Conservation (phyloP, 2,113 vertebrate genomes). For the Agelaius phoeniceus region DNA sequence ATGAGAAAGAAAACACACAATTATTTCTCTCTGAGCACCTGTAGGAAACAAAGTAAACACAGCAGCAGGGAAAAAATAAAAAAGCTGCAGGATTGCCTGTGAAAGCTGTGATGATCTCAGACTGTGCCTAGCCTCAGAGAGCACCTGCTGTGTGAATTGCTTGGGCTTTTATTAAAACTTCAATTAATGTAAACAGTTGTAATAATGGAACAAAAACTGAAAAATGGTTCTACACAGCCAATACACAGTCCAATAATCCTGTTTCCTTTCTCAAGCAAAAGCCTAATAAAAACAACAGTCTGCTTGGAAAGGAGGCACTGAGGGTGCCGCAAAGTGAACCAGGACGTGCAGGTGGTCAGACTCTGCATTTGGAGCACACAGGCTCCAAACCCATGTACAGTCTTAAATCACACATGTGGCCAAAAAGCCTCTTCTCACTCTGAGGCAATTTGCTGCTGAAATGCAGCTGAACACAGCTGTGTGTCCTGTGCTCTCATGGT, state of each 20-base stretch:
- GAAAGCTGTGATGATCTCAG: background rate
- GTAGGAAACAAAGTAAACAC: slow-evolving; percentile 2
- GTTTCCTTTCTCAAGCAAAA: background rate
- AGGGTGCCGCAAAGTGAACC: accelerated
- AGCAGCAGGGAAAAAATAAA: background rate
- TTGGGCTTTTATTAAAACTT: slow-evolving; percentile 38
- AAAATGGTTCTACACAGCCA: background rate
- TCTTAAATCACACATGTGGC: background rate
- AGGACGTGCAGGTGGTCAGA: accelerated
- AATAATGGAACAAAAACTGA: slow-evolving; percentile 11
- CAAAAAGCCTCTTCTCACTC: background rate
- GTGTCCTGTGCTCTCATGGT: accelerated
- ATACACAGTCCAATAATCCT: background rate
- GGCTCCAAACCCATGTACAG: background rate
- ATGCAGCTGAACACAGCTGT: background rate
- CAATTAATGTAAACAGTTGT: background rate
- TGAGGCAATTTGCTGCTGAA: background rate
- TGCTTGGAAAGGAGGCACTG: background rate
- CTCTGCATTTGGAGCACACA: background rate
- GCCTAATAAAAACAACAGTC: background rate
- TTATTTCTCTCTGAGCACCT: slow-evolving; percentile 9
- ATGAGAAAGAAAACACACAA: background rate
- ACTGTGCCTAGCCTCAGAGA: background rate
- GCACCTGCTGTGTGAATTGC: slow-evolving; percentile 16
- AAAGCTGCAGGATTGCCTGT: background rate